Conservation (phyloP, 2,797 vertebrate species). For the Pangasius larnaudii region DNA sequence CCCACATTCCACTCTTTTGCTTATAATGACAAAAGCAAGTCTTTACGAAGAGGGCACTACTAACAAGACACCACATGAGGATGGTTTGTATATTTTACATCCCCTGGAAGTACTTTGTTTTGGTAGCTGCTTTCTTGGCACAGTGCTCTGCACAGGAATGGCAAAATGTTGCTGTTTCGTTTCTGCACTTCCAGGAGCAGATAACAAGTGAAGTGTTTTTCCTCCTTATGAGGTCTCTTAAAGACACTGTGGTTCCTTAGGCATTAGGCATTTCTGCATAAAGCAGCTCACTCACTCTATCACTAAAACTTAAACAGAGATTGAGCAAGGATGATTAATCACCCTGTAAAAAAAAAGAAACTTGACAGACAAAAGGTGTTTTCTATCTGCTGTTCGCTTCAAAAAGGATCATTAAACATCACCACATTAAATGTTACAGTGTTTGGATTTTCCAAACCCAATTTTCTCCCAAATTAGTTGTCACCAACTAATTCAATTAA, state of each 20-base stretch:
- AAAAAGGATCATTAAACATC: background rate
- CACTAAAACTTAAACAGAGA: background rate
- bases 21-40: constrained; percentile 52
- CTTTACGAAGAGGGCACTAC: constrained; percentile 50
- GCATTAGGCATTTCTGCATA: constrained; percentile 22
- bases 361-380: background rate
- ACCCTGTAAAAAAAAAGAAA: background rate
- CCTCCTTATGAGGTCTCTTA: constrained; percentile 27
- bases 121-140: constrained; percentile 44
- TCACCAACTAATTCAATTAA: background rate
- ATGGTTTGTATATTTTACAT: constrained; percentile 47
- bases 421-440: background rate
- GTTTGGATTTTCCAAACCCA: background rate
- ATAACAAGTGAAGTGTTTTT: constrained; percentile 21
- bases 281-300: background rate
- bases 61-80: constrained; percentile 40
- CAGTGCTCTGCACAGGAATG: background rate
- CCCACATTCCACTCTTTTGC: constrained; percentile 18
- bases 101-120: constrained; percentile 46
- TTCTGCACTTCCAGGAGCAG: background rate
- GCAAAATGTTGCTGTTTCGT: background rate
- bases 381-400: background rate
- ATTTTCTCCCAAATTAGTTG: background rate
- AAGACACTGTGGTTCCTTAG: constrained; percentile 49
- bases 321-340: background rate